Evolutionary conservation across 2,888 invertebrate genomes (phyloP), one percentile per base, ranked within the genome.

Genomic region (Coleophora deauratella): DNA sequence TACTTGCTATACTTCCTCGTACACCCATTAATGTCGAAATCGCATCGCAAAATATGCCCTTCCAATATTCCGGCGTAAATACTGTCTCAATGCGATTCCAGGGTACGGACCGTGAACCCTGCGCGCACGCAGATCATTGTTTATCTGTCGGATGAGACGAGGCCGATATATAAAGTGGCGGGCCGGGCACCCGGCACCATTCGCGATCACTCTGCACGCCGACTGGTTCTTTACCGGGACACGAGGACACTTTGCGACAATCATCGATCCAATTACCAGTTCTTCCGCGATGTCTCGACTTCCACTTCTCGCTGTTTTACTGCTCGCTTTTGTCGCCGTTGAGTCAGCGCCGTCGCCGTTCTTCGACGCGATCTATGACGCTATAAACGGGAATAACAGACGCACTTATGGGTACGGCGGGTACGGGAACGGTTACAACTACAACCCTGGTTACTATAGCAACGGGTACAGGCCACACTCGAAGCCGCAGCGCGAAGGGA

Each of bases 141-240:
- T 68, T 68, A 67, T 70, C 64, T 62, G 74, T 69, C 76, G 76
- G 81, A 80, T 77, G 79, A 75, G 68, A 68, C 84, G 84, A 85
- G 84, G 84, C 81, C 81, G 75, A 73, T 84, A 82, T 85, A 84
- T 79, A 85, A 82, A 66, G 65, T 63, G 60, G 55, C 66, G 64
- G 59, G 62, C 60, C 62, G 73, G 71, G 62, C 73, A 76, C 73
- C 77, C 75, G 78, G 66, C 76, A 80, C 69, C 84, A 84, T 80
- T 85, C 79, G 78, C 73, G 72, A 77, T 71, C 73, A 71, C 68
- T 68, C 78, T 62, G 11, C 31, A 61, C 71, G 68, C 72, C 66
- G 73, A 70, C 60, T 72, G 56, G 62, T 75, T 74, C 74, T 80
- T n/a, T n/a, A n/a, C n/a, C n/a, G n/a, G n/a, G n/a, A 78, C 82